A percentile compares a stretch with the other conserved stretches of the same genome.
Evolutionary conservation across 2,888 invertebrate species (phyloP).

Genomic region (Hyposoter dolosus): DNA sequence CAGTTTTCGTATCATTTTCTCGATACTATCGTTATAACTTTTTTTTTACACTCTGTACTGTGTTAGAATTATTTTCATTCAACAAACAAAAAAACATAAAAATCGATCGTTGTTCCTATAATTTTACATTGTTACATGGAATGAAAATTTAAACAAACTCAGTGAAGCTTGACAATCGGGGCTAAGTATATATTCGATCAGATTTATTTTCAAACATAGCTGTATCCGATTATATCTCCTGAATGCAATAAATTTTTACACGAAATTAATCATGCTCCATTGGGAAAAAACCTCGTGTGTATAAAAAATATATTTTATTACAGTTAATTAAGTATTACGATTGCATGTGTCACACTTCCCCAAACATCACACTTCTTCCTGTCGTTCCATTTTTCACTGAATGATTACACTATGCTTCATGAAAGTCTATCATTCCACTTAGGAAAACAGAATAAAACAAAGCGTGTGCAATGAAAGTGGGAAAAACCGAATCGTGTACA

Average conservation of each 20-base stretch:
- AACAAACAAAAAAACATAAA: background rate
- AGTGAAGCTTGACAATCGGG: background rate
- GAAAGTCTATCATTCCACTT: conserved; percentile 30
- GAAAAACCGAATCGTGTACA: conserved; percentile 40
- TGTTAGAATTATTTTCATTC: conserved; percentile 9
- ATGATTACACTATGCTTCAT: conserved; percentile 13
- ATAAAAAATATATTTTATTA: background rate
- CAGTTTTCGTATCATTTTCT: conserved; percentile 16
- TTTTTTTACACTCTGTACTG: conserved; percentile 14
- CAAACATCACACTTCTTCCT: background rate
- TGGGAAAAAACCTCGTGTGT: background rate
- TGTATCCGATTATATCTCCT: conserved; percentile 36
- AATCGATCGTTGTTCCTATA: conserved; percentile 33
- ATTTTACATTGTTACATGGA: conserved; percentile 31
- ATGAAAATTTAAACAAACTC: background rate
- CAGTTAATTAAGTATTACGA: conserved; percentile 38
- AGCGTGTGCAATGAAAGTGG: conserved; percentile 20
- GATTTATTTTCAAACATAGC: conserved; percentile 34
- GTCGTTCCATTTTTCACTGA: background rate
- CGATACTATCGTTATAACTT: conserved; percentile 10
- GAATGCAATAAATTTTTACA: conserved; percentile 48
- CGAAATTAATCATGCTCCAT: conserved; percentile 13
- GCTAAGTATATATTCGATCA: background rate
- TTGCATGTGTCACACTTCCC: background rate
- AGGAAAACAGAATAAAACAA: conserved; percentile 39